phyloP scores from a whole-genome alignment of 2,797 vertebrate species.

The Margarornis squamiger region DNA sequence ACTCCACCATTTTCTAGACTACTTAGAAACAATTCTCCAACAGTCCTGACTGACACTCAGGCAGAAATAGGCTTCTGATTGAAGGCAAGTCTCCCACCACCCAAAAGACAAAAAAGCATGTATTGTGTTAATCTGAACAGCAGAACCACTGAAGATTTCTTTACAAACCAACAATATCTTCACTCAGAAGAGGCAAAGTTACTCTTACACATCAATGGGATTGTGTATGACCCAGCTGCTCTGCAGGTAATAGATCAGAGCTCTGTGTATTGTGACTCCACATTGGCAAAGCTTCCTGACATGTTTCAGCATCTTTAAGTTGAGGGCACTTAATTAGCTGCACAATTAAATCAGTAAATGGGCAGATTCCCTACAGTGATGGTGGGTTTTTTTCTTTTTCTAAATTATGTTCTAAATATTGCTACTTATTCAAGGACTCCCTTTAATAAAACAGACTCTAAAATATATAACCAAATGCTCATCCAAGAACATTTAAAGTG shows the following conservation, averaged over 20 bases:
- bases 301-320: neutral
- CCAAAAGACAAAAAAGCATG: neutral
- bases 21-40: neutral
- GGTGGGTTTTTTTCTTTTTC: neutral
- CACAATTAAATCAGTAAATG: neutral
- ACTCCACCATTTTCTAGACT: neutral
- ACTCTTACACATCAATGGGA: neutral
- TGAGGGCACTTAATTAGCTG: neutral
- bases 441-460: neutral
- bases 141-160: neutral
- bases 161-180: neutral
- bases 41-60: neutral
- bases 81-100: neutral
- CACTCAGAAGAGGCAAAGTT: neutral
- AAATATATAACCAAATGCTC: neutral
- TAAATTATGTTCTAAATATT: conserved; percentile 11
- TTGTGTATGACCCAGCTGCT: neutral
- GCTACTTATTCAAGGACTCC: neutral
- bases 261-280: neutral
- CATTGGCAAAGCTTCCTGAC: neutral
- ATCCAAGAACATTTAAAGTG: neutral
- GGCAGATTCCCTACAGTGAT: neutral
- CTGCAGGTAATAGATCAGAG: neutral
- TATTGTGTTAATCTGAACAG: neutral
- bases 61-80: neutral